Base-by-base conservation (phyloP, 2,888 invertebrate genomes). In the Melieria picta region DNA sequence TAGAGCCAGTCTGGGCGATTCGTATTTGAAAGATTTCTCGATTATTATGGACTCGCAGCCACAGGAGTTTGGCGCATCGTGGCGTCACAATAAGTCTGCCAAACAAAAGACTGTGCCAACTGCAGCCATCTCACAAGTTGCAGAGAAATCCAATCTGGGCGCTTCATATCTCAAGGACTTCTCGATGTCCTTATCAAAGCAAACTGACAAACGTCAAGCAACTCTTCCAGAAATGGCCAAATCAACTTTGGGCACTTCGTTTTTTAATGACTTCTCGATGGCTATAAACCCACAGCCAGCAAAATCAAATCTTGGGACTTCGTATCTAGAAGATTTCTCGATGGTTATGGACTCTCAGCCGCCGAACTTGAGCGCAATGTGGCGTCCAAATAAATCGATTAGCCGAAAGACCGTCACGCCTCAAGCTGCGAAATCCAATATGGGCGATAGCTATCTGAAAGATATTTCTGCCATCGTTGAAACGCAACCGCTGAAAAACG, bases 391-490 rank as follows among this genome's bases (percentile, higher is more conserved):
- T 3, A 30, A 30, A 3, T 30, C 30, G 30, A 30, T 30, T 1
- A 30, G 30, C 30, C 30, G 3, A 30, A 30, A 30, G 46, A 30
- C 50, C 16, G 16, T 60, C 13, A 42, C 57, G 16, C 48, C 60
- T 4, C 62, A 61, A 30, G 13, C 62, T 5, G 7, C 30, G 4
- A 45, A 67, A 50, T 46, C 60, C 13, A 45, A 48, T 16, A 43
- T 67, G 5, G 58, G 43, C 10, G 50, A 43, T 42, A 60, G 43
- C 13, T 60, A 43, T 30, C 7, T 67, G 7, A 67, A 57, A n/a
- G 57, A 70, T 58, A 74, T 74, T 48, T 74, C 77, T 7, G 42
- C 75, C 48, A 58, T 71, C 50, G 67, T 74, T 46, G 71, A 71
- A 7, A 60, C 70, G 11, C 66, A 63, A 7, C 63, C 74, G 2